These are phyloP conservation scores for Megaceryle torquata DNA, from an alignment of 2,113 vertebrate species.

Conservation along the genomic window DNA sequence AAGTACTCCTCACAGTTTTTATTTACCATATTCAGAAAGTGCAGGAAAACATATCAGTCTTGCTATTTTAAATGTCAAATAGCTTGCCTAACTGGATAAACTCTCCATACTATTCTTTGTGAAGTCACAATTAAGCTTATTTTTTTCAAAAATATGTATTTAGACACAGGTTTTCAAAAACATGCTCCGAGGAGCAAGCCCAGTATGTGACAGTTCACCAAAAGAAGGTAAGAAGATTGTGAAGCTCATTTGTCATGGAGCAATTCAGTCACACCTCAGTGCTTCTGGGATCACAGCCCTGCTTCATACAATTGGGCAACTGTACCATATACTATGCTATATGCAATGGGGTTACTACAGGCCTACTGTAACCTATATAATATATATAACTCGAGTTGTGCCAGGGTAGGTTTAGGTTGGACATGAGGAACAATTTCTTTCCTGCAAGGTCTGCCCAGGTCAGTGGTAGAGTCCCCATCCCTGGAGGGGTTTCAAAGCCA, in stretches of 20 bases:
- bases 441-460: neutral
- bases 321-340: accelerated
- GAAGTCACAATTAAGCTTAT: neutral
- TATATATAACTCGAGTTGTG: neutral
- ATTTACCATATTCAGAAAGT: accelerated
- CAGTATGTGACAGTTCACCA: accelerated
- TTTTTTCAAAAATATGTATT: accelerated
- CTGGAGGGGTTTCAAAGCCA: neutral
- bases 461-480: neutral
- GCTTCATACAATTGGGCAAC: accelerated
- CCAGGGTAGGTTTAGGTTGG: neutral
- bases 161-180: neutral
- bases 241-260: accelerated
- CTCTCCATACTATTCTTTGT: neutral
- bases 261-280: neutral
- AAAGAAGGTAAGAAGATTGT: too few species aligned
- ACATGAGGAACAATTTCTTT: neutral
- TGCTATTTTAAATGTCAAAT: neutral
- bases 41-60: neutral
- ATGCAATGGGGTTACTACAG: accelerated
- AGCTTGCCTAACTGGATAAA: neutral
- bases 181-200: neutral
- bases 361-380: too few species aligned
- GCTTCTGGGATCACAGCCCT: neutral
- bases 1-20: accelerated